Base-by-base conservation (phyloP, 2,797 vertebrate species). In the Epinephelus malabaricus region DNA sequence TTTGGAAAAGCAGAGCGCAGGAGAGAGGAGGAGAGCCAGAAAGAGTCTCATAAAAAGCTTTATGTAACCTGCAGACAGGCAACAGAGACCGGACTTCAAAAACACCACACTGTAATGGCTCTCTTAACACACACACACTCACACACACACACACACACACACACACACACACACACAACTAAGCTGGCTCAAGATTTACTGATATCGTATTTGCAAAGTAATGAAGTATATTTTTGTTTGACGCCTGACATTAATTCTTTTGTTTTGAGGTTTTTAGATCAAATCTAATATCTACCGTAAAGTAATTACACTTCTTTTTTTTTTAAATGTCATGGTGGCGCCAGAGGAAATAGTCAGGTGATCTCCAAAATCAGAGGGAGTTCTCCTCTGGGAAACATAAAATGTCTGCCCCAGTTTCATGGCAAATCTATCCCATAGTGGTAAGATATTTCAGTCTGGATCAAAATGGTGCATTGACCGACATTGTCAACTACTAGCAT, bases 51-150 rank as follows among this genome's bases (percentile, higher is more conserved):
- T 80, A 71, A 86, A 89, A 83, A 63, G 21, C 50, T 68, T 90
- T 86, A 84, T 53, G 53, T 79, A 89, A 92, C 83, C 69, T 85
- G 76, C 79, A 86, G 73, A 67, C 62, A 8, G 27, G 38, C 60
- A 79, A 73, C 59, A 69, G 51, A 30, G 63, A 38, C 38, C 15
- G 3, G 1, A 38, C 71, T 55, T 73, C 15, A 55, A 62, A 14
- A 73, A 69, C 56, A 70, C 38, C 18, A 23, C 3, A 27, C 30
- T 50, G 34, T 21, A 55, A 51, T 1, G 17, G 27, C 54, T 47
- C 64, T 46, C 18, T 8, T 2, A 47, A 34, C 34, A 34, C 54
- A 73, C 40, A 50, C 56, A 65, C 4, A 50, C 23, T 70, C 46
- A 50, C 56, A 73, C 46, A 46, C 56, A 73, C 46, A 50, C 56